Conservation (phyloP, 2,113 vertebrate species). For the Ia io region DNA sequence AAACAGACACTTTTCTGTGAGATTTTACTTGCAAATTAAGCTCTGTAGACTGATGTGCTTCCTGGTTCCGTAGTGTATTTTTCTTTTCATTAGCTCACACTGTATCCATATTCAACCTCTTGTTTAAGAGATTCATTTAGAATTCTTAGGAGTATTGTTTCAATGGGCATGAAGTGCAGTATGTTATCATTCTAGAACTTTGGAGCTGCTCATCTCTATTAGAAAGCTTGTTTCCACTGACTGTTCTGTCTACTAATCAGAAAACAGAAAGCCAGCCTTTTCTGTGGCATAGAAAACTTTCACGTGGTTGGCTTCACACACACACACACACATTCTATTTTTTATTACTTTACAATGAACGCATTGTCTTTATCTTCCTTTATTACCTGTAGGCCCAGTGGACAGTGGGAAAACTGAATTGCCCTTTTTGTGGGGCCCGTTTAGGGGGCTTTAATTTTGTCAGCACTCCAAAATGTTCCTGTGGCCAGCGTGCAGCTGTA, state of each 20-base stretch:
- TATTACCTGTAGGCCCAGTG: conserved; percentile 87
- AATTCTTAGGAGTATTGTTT: conserved; percentile 62
- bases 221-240: conserved; percentile 50
- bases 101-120: conserved; percentile 60
- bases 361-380: conserved; percentile 76
- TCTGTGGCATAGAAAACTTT: conserved; percentile 55
- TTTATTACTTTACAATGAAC: conserved; percentile 79
- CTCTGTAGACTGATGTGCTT: conserved; percentile 72
- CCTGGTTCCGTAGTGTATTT: conserved; percentile 69
- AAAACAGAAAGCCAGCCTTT: conserved; percentile 65
- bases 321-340: not conserved
- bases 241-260: conserved; percentile 50
- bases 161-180: conserved; percentile 4
- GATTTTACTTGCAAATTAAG: conserved; percentile 77
- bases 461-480: conserved; percentile 88
- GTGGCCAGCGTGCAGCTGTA: conserved; percentile 82
- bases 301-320: not conserved
- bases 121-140: conserved; percentile 48
- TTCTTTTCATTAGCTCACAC: conserved; percentile 62
- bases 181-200: conserved; percentile 57
- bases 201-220: conserved; percentile 62
- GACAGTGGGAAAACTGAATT: conserved; percentile 87
- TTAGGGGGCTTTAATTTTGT: conserved; percentile 89
- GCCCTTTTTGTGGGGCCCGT: conserved; percentile 87
- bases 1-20: conserved; percentile 73